Evolutionary conservation across 2,797 vertebrate species (phyloP), one percentile per base, ranked within the genome.

Genomic region (Rhincodon typus): DNA sequence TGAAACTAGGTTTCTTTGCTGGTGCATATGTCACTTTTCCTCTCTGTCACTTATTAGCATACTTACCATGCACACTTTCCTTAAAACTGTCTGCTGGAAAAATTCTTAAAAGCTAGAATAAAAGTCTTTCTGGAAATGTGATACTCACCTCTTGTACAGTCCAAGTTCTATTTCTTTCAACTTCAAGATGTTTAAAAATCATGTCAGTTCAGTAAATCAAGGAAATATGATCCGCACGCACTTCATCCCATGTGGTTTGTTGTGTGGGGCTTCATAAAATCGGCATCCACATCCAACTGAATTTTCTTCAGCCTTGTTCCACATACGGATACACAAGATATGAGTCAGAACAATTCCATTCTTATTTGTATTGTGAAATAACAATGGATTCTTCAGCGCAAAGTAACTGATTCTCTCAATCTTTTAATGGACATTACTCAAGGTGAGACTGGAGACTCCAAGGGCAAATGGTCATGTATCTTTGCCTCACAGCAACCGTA

Each of bases 71-170:
- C 10, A 77, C 34, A 42, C 19, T 3, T 34, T 74, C 3, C 30
- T 77, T 57, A 25, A 17, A 74, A 77, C 42, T 23, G 38, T 53
- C 69, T 42, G 46, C 46, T 94, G 46, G 69, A 94, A 17, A 72
- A 21, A 7, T 95, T 74, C 30, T 53, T 74, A 4, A 72, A 70
- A 77, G 42, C 50, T 46, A 34, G 94, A 30, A 94, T 94, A 74
- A 72, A 91, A 74, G 42, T 15, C 69, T 95, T 94, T 77, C 17
- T 95, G 50, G 94, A 95, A 77, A 95, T 95, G 6, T 77, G 94
- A 95, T 77, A 95, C 38, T 42, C 34, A 53, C 17, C 2, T 69
- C n/a, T 67, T 69, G 90, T 27, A 10, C 62, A 69, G 38, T 93
- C 19, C 90, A 93, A 93, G 90, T 67, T 93, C 66, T 23, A 69